phyloP scores from a whole-genome alignment of 1,140 invertebrate genomes.

The Drosophila rufa region DNA sequence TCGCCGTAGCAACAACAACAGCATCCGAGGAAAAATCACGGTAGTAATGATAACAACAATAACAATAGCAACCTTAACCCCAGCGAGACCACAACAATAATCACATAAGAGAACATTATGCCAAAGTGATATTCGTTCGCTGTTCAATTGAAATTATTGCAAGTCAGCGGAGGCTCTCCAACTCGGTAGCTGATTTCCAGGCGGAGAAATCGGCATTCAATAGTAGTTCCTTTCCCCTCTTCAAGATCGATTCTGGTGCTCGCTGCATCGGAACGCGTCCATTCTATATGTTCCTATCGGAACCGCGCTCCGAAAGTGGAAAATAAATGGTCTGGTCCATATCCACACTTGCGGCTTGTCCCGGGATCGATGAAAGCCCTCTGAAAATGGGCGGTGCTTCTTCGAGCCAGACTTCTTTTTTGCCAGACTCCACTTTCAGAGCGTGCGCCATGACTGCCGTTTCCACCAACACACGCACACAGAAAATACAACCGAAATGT shows the following conservation, averaged over 20 bases:
- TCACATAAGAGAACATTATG: constrained; percentile 72
- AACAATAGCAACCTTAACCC: constrained; percentile 31
- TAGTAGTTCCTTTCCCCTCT: constrained; percentile 14
- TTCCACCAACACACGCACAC: constrained; percentile 28
- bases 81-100: constrained; percentile 53
- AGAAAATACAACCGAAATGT: constrained; percentile 5
- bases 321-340: constrained; percentile 73
- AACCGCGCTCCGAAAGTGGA: constrained; percentile 37
- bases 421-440: constrained; percentile 37
- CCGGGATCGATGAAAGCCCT: constrained; percentile 76
- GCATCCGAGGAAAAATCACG: constrained; percentile 64
- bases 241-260: constrained; percentile 54
- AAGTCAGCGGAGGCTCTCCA: constrained; percentile 73
- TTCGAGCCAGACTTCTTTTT: constrained; percentile 49
- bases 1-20: constrained; percentile 55
- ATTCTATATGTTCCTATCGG: constrained; percentile 16
- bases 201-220: constrained; percentile 38
- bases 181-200: constrained; percentile 64
- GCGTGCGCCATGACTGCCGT: constrained; percentile 72
- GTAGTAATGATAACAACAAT: constrained; percentile 77
- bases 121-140: constrained; percentile 76
- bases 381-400: constrained; percentile 79
- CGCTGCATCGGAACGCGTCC: constrained; percentile 46
- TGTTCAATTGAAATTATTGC: constrained; percentile 76
- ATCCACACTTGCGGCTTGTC: constrained; percentile 42